Percentiles rank a stretch among this genome's conserved stretches.
Conservation (phyloP, 1,140 invertebrate genomes). For the Saccostrea cuccullata region DNA sequence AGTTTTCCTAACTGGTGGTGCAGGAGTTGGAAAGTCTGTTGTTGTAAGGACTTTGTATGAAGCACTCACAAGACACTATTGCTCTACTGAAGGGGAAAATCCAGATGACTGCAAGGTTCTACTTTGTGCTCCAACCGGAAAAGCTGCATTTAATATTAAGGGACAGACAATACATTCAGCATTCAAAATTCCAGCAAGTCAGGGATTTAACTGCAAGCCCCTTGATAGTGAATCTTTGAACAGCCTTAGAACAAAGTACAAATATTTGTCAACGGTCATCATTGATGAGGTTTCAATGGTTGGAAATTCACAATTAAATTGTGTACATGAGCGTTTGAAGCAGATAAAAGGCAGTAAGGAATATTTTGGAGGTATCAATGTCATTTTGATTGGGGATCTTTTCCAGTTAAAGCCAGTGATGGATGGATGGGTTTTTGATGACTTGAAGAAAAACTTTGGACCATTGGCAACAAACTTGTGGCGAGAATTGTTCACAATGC, state of each 20-base stretch:
- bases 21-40: slow-evolving; percentile 48
- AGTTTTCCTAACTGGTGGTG: slow-evolving; percentile 47
- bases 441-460: background rate
- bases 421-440: slow-evolving; percentile 57
- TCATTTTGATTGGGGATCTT: slow-evolving; percentile 60
- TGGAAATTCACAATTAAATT: background rate
- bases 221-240: background rate
- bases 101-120: slow-evolving; percentile 46
- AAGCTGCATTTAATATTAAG: slow-evolving; percentile 14
- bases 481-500: slow-evolving; percentile 54
- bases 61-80: slow-evolving; percentile 2
- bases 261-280: slow-evolving; percentile 7
- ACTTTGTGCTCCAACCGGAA: slow-evolving; percentile 42
- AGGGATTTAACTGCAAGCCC: background rate
- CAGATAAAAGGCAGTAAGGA: slow-evolving; percentile 45
- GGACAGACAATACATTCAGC: slow-evolving; percentile 20
- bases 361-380: slow-evolving; percentile 58
- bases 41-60: slow-evolving; percentile 17
- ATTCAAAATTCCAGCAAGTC: slow-evolving; percentile 18
- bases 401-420: slow-evolving; percentile 58
- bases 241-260: slow-evolving; percentile 34
- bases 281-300: slow-evolving; percentile 45
- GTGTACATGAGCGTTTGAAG: slow-evolving; percentile 52
- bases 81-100: slow-evolving; percentile 25
- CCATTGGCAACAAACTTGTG: slow-evolving; percentile 58